Conservation (phyloP, 2,113 vertebrate genomes). For the Anser brachyrhynchus region DNA sequence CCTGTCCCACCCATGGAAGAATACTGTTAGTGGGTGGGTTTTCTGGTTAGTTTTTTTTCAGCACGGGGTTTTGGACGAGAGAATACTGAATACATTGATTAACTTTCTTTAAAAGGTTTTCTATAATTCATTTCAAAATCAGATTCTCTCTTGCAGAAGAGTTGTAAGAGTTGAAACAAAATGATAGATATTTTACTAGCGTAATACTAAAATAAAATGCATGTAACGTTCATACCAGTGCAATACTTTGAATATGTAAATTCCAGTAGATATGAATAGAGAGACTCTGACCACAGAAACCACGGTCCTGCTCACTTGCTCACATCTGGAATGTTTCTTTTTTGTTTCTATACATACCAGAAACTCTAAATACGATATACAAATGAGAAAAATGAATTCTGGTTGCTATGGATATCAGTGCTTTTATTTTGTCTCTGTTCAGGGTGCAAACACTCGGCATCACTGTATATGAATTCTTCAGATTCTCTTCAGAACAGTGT, state of each 20-base stretch:
- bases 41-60: neutral
- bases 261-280: neutral
- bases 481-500: neutral
- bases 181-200: neutral
- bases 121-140: neutral
- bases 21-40: neutral
- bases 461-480: neutral
- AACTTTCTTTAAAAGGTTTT: neutral
- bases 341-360: conserved; percentile 9
- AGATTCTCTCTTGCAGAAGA: neutral
- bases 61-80: neutral
- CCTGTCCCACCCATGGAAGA: neutral
- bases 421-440: neutral
- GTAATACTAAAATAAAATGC: neutral
- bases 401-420: conserved; percentile 19
- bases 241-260: neutral
- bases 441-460: neutral
- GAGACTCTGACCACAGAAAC: neutral
- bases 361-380: neutral
- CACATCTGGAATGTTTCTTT: neutral
- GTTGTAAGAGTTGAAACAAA: neutral
- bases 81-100: neutral
- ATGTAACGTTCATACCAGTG: neutral
- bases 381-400: neutral
- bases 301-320: neutral